phyloP scores from a whole-genome alignment of 2,113 vertebrate genomes.

The Tautogolabrus adspersus region DNA sequence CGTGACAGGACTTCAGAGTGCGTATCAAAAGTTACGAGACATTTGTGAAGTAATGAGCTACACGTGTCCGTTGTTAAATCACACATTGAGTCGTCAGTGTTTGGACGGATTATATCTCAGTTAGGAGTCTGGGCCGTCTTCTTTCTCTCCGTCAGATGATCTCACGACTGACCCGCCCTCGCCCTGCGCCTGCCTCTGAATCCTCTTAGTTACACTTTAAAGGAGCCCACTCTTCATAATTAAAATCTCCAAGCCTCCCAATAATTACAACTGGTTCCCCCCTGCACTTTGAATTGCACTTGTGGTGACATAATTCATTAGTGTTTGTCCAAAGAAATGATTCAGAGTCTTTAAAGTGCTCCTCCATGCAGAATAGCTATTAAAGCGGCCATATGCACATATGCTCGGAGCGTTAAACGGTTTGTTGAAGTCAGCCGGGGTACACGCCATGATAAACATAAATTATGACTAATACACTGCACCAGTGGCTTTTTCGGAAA shows the following conservation, averaged over 20 bases:
- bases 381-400: slow-evolving; percentile 94
- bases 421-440: slow-evolving; percentile 97
- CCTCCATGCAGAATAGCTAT: slow-evolving; percentile 98
- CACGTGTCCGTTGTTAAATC: neutral
- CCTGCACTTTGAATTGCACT: slow-evolving; percentile 75
- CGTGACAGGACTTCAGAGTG: neutral
- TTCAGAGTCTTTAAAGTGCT: slow-evolving; percentile 87
- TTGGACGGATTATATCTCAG: neutral
- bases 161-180: slow-evolving; percentile 8
- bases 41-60: too few relatives aligned
- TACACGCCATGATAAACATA: slow-evolving; percentile 98
- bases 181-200: slow-evolving; percentile 35
- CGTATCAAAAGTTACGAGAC: neutral
- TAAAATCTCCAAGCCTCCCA: slow-evolving; percentile 66
- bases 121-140: neutral
- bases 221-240: slow-evolving; percentile 62
- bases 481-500: slow-evolving; percentile 94
- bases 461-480: slow-evolving; percentile 99
- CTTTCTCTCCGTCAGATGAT: slow-evolving; percentile 3
- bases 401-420: slow-evolving; percentile 94
- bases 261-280: slow-evolving; percentile 75
- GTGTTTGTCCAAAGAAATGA: slow-evolving; percentile 85
- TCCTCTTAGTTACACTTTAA: slow-evolving; percentile 68
- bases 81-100: neutral
- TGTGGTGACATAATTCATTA: slow-evolving; percentile 85